These are phyloP conservation scores for Adelphocoris suturalis DNA, from an alignment of 2,888 invertebrate species.

Conservation along the genomic window DNA sequence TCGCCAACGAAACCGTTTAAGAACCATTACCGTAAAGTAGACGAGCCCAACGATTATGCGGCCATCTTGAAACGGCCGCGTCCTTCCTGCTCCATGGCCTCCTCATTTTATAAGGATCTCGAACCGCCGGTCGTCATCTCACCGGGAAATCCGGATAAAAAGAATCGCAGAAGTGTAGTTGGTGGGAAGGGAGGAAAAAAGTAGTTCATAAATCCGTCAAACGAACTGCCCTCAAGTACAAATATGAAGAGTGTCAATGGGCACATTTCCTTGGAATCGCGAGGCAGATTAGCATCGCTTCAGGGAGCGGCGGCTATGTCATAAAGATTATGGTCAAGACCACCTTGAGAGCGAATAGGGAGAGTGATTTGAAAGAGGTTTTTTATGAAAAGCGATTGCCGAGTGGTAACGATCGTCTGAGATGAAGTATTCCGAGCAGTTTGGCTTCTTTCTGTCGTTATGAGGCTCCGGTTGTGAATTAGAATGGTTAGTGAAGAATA, in stretches of 20 bases:
- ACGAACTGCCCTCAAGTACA: slow-evolving; percentile 49
- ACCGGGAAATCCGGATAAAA: slow-evolving; percentile 40
- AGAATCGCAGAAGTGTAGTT: not conserved
- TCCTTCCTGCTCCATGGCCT: slow-evolving; percentile 26
- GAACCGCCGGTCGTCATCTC: slow-evolving; percentile 41
- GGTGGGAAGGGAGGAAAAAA: slow-evolving; percentile 12
- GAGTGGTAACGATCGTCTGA: slow-evolving; percentile 30
- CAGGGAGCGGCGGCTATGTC: slow-evolving; percentile 43
- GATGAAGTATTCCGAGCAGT: slow-evolving; percentile 31
- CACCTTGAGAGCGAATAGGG: slow-evolving; percentile 57
- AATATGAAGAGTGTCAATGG: slow-evolving; percentile 69
- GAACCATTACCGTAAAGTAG: slow-evolving; percentile 62
- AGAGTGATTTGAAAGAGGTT: slow-evolving; percentile 46
- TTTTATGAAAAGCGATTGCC: slow-evolving; percentile 56
- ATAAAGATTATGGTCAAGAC: slow-evolving; percentile 68
- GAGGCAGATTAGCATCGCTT: slow-evolving; percentile 29
- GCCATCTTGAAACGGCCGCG: slow-evolving; percentile 54
- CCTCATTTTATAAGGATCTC: slow-evolving; percentile 15
- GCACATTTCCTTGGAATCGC: slow-evolving; percentile 56
- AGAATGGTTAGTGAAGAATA: not conserved
- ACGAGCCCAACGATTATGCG: slow-evolving; percentile 55
- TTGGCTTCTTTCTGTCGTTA: slow-evolving; percentile 15
- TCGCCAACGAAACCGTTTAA: slow-evolving; percentile 47
- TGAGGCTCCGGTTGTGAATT: not conserved
- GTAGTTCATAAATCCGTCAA: slow-evolving; percentile 57